Evolutionary conservation across 1,140 invertebrate species (phyloP), one percentile per base, ranked within the genome.

Genomic region (Conus ventricosus): DNA sequence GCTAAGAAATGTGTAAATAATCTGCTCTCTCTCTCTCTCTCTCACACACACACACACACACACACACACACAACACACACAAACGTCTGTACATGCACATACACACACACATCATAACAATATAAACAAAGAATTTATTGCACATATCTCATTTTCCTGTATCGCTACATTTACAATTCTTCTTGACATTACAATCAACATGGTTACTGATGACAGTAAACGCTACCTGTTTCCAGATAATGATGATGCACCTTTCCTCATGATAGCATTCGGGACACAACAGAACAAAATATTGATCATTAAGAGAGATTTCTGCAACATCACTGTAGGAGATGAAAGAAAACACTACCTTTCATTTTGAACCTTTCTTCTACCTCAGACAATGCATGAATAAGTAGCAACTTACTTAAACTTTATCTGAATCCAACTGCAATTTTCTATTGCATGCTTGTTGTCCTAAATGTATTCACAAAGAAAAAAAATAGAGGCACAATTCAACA

Each of bases 11-110:
- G 25, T 10, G 8, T 55, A 25, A 39, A n/a, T 83, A 25, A 13
- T 7, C 55, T 53, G 13, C 81, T 83, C 53, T 55, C 53, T 55
- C 81, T 83, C 51, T 10, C 81, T 15, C 82, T 84, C 55, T 84
- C 82, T 63, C 55, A 6, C 23, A 25, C 82, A 25, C 82, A 25
- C 82, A 55, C 53, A 55, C 53, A 83, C n/a, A 83, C 53, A 23
- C 53, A 83, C 81, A 83, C 81, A 83, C 1, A 27, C 82, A 84
- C 82, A 84, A 84, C 57, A 84, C 57, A 67, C 25, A 63, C 82
- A 84, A 57, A 27, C 7, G 5, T 55, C 6, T n/a, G 15, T 13
- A 25, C 57, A 39, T 55, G 5, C 82, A 63, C 25, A 63, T 25
- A 27, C 27, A 63, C 57, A 25, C n/a, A 84, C 82, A 84, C 23